These are phyloP conservation scores for Hemitrygon akajei DNA, from an alignment of 2,797 vertebrate species.

Conservation along the genomic window DNA sequence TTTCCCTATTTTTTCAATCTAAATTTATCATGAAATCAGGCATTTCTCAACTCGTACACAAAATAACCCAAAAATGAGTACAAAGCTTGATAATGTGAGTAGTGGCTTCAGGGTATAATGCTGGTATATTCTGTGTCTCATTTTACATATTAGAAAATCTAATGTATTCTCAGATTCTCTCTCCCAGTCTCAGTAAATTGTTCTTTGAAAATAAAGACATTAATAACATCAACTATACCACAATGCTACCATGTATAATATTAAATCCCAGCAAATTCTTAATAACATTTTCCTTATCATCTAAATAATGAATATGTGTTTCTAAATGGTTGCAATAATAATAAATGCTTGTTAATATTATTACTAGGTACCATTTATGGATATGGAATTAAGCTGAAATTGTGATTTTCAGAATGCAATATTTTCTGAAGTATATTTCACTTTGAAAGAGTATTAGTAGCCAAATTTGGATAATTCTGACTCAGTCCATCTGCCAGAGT, in stretches of 20 bases:
- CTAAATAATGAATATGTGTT: not conserved
- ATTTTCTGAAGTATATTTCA: not conserved
- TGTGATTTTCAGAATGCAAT: not conserved
- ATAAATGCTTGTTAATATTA: not conserved
- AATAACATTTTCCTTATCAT: not conserved
- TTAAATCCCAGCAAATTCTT: not conserved
- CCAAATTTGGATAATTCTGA: no score
- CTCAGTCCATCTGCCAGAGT: no score
- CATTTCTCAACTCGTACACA: not conserved
- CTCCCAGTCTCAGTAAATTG: not conserved
- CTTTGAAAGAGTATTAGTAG: no score
- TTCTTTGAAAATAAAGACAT: slow-evolving; percentile 15
- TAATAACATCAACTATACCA: slow-evolving; percentile 10
- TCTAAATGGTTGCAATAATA: not conserved
- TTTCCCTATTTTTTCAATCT: not conserved
- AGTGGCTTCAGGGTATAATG: not conserved
- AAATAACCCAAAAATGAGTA: not conserved
- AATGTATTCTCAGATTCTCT: not conserved
- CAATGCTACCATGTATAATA: not conserved
- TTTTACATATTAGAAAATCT: slow-evolving; percentile 29
- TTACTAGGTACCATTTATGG: not conserved
- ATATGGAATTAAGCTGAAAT: not conserved
- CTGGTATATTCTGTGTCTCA: slow-evolving; percentile 29
- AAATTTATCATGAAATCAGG: not conserved
- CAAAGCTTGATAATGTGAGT: not conserved